Evolutionary conservation across 2,888 invertebrate species (phyloP), one percentile per base, ranked within the genome.

Genomic region (Torymus aiolomorphi): DNA sequence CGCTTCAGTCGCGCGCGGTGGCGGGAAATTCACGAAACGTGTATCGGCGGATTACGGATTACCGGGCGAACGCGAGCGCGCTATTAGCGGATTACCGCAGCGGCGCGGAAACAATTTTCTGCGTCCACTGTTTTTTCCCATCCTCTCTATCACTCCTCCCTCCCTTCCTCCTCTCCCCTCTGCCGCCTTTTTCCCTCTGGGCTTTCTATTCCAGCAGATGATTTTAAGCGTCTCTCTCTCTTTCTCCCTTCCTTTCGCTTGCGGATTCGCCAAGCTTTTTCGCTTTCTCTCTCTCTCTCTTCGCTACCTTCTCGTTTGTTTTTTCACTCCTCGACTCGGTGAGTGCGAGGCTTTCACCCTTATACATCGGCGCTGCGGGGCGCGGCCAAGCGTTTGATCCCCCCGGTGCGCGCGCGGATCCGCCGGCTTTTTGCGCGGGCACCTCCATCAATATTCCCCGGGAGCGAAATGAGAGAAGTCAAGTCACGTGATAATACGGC

Each of bases 11-110:
- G 57, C 12, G 0, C 14, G 63, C 31, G 70, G 18, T 51, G 51
- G n/a, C 20, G 61, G 63, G 56, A 66, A 76, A 69, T 67, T 73
- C 62, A 61, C 52, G 54, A 62, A 13, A 69, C 66, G 61, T 78
- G 75, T 78, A 81, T 78, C 75, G 69, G 69, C 63, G 16, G 85
- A 86, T 85, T 85, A 85, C 82, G 84, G 85, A 85, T 85, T 86
- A 85, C 75, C 81, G 82, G 72, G 77, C 80, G 78, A 84, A 85
- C 84, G 84, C 81, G 86, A 83, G 85, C 85, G 83, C 80, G 84
- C 86, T 87, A 87, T 88, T 88, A 88, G 85, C 85, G 85, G 88
- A 88, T 88, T 88, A 87, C 85, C 85, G 83, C 78, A 82, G 82
- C 80, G 82, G 80, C 83, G 80, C 84, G 84, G 83, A 85, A 85